Percentiles rank a stretch among this genome's conserved stretches.
Conservation (phyloP, 2,797 vertebrate genomes). For the Liasis olivaceus region DNA sequence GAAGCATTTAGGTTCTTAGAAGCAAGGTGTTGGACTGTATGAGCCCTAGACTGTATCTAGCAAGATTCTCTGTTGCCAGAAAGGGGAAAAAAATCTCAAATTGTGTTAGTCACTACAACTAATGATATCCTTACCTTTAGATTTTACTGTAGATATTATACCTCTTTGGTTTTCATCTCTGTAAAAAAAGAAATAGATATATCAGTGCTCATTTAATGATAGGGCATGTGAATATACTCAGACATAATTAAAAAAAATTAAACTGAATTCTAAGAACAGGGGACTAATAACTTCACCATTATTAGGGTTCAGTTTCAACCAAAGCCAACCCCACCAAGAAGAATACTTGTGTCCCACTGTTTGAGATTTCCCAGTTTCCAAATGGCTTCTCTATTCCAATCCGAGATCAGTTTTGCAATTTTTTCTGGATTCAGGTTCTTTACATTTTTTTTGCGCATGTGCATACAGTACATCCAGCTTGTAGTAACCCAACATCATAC, state of each 20-base stretch:
- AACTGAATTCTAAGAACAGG: neutral
- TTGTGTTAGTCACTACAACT: neutral
- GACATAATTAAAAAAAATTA: neutral
- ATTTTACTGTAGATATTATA: slow-evolving; percentile 73
- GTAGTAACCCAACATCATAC: neutral
- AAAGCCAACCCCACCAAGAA: neutral
- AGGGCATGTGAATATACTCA: neutral
- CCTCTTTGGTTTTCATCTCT: slow-evolving; percentile 70
- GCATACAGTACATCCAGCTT: neutral
- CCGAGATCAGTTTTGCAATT: neutral
- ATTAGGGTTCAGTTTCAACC: neutral
- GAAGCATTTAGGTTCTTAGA: neutral
- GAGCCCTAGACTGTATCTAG: neutral
- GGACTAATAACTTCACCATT: neutral
- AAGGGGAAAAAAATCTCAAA: too few relatives aligned
- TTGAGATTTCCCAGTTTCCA: neutral
- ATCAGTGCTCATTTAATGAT: neutral
- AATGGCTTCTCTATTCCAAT: neutral
- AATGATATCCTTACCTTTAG: slow-evolving; percentile 82
- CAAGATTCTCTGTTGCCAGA: neutral
- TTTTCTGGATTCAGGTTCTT: neutral
- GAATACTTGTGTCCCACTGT: neutral
- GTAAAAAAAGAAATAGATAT: slow-evolving; percentile 33
- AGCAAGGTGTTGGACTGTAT: neutral
- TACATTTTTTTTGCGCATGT: neutral